These are phyloP conservation scores for Sebastes umbrosus DNA, from an alignment of 2,797 vertebrate genomes.

Conservation along the genomic window DNA sequence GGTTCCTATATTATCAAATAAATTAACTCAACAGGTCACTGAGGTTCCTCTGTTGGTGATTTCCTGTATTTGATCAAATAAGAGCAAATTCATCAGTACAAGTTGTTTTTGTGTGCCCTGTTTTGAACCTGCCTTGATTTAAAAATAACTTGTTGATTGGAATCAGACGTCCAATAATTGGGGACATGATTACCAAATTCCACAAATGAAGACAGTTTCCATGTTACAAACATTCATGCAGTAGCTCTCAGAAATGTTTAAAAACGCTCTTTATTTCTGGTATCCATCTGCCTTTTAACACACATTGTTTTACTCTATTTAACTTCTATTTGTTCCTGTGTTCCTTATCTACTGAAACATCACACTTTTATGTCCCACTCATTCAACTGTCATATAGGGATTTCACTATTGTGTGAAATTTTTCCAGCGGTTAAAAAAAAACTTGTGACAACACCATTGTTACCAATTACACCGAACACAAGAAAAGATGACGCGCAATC, in stretches of 20 bases:
- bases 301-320: not conserved
- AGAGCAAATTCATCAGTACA: not conserved
- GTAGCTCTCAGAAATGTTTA: not conserved
- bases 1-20: not conserved
- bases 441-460: too few species aligned
- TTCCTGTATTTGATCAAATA: conserved; percentile 6
- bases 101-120: not conserved
- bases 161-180: not conserved
- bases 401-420: too few species aligned
- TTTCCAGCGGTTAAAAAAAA: too few species aligned
- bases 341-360: not conserved
- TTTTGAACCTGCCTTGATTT: not conserved
- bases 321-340: not conserved
- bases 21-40: not conserved
- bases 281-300: not conserved
- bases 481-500: too few species aligned
- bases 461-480: too few species aligned
- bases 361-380: not conserved
- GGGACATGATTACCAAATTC: not conserved
- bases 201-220: not conserved
- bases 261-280: not conserved
- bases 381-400: too few species aligned
- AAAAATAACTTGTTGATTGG: not conserved
- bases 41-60: not conserved
- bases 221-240: not conserved